A percentile compares a stretch with the other conserved stretches of the same genome.
These are phyloP conservation scores for Hoplostethus mediterraneus DNA, from an alignment of 2,797 vertebrate genomes.

Conservation along the genomic window DNA sequence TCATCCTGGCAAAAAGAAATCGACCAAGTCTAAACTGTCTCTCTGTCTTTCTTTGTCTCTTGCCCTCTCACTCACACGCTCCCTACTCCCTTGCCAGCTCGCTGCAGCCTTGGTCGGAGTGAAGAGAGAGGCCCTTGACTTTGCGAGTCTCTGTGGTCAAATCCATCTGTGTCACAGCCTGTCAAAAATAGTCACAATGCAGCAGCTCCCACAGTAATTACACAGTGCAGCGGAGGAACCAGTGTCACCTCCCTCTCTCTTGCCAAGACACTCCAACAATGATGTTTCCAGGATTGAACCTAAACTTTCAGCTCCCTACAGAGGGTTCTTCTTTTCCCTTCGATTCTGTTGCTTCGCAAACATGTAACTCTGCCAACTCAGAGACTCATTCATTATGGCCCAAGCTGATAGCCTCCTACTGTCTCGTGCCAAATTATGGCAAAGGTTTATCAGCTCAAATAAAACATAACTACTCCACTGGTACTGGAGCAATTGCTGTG, in stretches of 20 bases:
- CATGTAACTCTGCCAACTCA: neutral
- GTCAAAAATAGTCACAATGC: constrained; percentile 87
- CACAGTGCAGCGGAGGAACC: constrained; percentile 80
- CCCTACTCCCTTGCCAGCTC: constrained; percentile 35
- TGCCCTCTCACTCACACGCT: constrained; percentile 19
- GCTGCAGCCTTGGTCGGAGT: constrained; percentile 39
- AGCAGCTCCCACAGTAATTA: constrained; percentile 84
- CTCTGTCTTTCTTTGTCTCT: constrained; percentile 25
- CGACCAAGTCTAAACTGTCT: constrained; percentile 31
- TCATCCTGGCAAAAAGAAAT: constrained; percentile 39
- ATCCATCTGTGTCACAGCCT: constrained; percentile 83
- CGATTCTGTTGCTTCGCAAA: constrained; percentile 16
- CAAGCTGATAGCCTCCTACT: neutral
- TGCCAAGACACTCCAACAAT: constrained; percentile 78
- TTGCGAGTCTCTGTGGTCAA: constrained; percentile 79
- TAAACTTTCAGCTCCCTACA: constrained; percentile 39
- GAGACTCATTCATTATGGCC: constrained; percentile 5
- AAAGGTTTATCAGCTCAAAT: constrained; percentile 14
- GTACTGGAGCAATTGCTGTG: constrained; percentile 22
- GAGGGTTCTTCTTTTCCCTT: constrained; percentile 8
- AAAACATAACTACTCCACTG: constrained; percentile 22
- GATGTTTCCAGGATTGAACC: constrained; percentile 72
- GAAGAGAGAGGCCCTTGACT: constrained; percentile 68
- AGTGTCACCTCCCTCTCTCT: constrained; percentile 82
- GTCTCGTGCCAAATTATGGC: neutral